Evolutionary conservation across 2,113 vertebrate genomes (phyloP), one percentile per base, ranked within the genome.

Genomic region (Columbina picui): DNA sequence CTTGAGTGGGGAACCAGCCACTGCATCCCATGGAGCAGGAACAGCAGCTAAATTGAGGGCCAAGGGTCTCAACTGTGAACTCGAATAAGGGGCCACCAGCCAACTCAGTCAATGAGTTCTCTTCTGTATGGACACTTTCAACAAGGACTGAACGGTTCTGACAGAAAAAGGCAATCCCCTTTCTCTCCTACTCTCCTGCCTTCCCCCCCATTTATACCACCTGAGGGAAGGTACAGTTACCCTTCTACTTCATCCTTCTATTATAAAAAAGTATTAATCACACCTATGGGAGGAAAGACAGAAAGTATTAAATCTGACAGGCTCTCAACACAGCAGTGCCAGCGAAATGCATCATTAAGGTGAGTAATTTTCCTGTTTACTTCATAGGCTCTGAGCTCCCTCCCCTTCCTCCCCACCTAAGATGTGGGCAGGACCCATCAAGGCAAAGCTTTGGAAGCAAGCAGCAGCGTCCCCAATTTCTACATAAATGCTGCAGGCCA

Each of bases 401-500:
- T 18, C 36, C 32, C 34, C 22, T 85, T 90, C 59, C 74, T 90
- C 97, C 95, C 94, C 74, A 79, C 84, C 85, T 98, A 97, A 98
- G 98, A 98, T 90, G 97, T 96, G 97, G 99, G 97, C 98, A 99
- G 98, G 98, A 98, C 98, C 98, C 98, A 98, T 98, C 98, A 98
- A 96, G 97, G 98, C 94, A 97, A 94, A 96, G 95, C 97, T 98
- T 97, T 98, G 97, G 98, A 93, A 98, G 98, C 94, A 82, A 98
- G 98, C 98, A 97, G 98, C 97, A 98, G 98, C 98, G 94, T 98
- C 98, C 98, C 96, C 98, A 98, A 94, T 98, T 98, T 98, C 98
- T 98, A 98, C 98, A 99, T 98, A 98, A 98, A 97, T 89, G 98
- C 99, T 99, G 99, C 98, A 98, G 99, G 99, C 98, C 98, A 98